Evolutionary conservation across 2,797 vertebrate species (phyloP).

Genomic region (Siniperca obscura): DNA sequence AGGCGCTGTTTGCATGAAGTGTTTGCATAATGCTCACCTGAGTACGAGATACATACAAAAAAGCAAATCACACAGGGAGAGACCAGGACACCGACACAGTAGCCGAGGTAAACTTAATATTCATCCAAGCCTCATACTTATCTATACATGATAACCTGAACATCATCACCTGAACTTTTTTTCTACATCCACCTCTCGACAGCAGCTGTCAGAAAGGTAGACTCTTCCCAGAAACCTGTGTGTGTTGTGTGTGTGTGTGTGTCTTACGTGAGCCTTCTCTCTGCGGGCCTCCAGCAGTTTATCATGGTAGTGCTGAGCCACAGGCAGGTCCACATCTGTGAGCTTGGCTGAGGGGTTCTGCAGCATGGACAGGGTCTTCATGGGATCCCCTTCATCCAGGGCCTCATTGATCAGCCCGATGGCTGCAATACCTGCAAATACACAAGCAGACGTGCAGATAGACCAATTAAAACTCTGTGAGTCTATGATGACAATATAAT

Average conservation of each 20-base stretch:
- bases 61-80: conserved; percentile 21
- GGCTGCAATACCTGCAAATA: conserved; percentile 91
- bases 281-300: conserved; percentile 92
- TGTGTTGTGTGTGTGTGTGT: not conserved
- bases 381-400: conserved; percentile 91
- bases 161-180: not conserved
- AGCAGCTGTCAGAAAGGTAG: not conserved
- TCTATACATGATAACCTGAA: not conserved
- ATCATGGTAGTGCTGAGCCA: conserved; percentile 98
- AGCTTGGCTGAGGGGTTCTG: conserved; percentile 94
- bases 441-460: no score
- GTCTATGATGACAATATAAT: no score
- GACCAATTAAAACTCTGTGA: not conserved
- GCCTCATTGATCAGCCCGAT: conserved; percentile 97
- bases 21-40: conserved; percentile 61
- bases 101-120: no score
- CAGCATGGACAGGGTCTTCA: conserved; percentile 90
- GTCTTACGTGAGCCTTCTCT: conserved; percentile 96
- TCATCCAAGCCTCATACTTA: not conserved
- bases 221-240: not conserved
- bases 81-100: not conserved
- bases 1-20: conserved; percentile 54
- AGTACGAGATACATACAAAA: conserved; percentile 1
- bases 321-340: conserved; percentile 87
- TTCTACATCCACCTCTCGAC: not conserved